Conservation (phyloP, 1,140 invertebrate species). For the Euschistus heros region DNA sequence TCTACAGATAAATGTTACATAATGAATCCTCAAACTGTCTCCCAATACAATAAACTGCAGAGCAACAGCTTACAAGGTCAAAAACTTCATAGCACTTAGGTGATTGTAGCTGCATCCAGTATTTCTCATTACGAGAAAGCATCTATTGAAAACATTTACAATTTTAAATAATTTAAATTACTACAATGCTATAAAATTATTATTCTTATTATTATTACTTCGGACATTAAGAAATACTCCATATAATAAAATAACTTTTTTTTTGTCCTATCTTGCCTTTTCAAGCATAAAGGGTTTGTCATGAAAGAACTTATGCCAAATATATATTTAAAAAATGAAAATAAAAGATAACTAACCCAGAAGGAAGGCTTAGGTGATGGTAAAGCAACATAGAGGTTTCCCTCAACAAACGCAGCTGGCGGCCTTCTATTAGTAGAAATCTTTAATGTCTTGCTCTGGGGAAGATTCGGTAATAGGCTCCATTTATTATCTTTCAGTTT, state of each 20-base stretch:
- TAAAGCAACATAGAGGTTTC: not conserved
- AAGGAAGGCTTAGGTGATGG: conserved; percentile 1
- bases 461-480: not conserved
- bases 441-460: not conserved
- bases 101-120: not conserved
- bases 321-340: not conserved
- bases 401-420: not conserved
- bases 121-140: conserved; percentile 1
- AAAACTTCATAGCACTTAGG: conserved; percentile 1
- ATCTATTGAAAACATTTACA: not conserved
- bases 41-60: conserved; percentile 1
- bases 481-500: not conserved
- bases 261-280: not conserved
- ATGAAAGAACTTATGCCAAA: not conserved
- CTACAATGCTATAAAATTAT: not conserved
- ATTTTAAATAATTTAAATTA: not conserved
- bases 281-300: not conserved
- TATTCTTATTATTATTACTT: too few relatives aligned
- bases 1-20: not conserved
- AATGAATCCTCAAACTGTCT: conserved; percentile 1
- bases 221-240: too few relatives aligned
- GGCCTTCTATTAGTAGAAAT: not conserved
- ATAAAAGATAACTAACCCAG: not conserved
- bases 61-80: not conserved
- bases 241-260: too few relatives aligned